Evolutionary conservation across 1,140 invertebrate species (phyloP).

Genomic region (Diploscapter pachys): DNA sequence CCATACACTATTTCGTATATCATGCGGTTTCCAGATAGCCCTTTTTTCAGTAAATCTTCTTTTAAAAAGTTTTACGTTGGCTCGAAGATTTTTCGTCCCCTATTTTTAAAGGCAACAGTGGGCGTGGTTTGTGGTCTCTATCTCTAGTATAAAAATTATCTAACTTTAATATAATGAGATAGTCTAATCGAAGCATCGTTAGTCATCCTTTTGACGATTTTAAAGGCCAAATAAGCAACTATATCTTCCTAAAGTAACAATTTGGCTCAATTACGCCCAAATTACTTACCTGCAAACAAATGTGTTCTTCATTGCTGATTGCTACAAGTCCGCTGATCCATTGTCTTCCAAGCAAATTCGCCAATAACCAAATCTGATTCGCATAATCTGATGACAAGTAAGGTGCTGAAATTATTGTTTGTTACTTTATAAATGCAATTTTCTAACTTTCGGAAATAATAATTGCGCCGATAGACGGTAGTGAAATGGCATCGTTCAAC

Average conservation of each 20-base stretch:
- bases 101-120: no score
- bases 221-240: constrained; percentile 13
- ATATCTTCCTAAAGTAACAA: constrained; percentile 18
- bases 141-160: background rate
- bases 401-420: background rate
- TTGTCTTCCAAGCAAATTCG: constrained; percentile 18
- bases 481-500: constrained; percentile 11
- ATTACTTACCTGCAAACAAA: constrained; percentile 18
- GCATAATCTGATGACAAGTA: constrained; percentile 25
- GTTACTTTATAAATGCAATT: background rate
- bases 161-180: constrained; percentile 12
- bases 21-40: no score
- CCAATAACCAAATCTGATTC: constrained; percentile 16
- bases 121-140: no score
- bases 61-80: no score
- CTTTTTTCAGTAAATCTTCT: no score
- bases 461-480: constrained; percentile 19
- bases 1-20: no score
- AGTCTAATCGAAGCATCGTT: constrained; percentile 19
- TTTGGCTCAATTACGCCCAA: background rate
- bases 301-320: constrained; percentile 13
- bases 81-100: no score
- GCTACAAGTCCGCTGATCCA: constrained; percentile 26
- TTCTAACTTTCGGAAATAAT: constrained; percentile 11
- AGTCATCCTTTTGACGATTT: constrained; percentile 28